phyloP scores from a whole-genome alignment of 1,140 invertebrate species.

The Pectinophora gossypiella region DNA sequence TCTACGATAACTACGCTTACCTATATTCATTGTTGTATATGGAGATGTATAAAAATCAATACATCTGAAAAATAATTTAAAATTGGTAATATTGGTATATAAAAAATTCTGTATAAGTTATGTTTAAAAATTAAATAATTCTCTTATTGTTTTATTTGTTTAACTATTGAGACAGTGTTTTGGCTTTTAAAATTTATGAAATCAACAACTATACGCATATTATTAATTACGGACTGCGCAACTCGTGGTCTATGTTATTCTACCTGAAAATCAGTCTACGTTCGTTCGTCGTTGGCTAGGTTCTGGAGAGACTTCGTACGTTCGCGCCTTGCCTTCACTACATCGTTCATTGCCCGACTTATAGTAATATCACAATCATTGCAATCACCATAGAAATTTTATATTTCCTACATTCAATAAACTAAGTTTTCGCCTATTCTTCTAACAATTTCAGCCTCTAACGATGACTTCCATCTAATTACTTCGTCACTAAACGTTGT shows the following conservation, averaged over 20 bases:
- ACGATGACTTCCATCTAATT: not conserved
- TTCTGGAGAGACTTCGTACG: slow-evolving; percentile 37
- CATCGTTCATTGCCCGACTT: slow-evolving; percentile 36
- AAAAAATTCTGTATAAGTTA: slow-evolving; percentile 70
- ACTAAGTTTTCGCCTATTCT: slow-evolving; percentile 7
- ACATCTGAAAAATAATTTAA: slow-evolving; percentile 74
- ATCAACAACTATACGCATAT: slow-evolving; percentile 55
- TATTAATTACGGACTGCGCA: slow-evolving; percentile 62
- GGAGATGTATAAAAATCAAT: slow-evolving; percentile 73
- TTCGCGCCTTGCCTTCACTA: slow-evolving; percentile 8
- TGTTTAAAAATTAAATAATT: slow-evolving; percentile 73
- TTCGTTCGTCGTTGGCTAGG: slow-evolving; percentile 56
- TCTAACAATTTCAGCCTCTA: not conserved
- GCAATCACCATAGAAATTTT: slow-evolving; percentile 40
- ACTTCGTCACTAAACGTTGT: not conserved
- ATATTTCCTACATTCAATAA: slow-evolving; percentile 24
- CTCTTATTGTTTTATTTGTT: slow-evolving; percentile 66
- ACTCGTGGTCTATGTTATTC: slow-evolving; percentile 63
- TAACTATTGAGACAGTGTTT: slow-evolving; percentile 66
- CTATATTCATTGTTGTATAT: slow-evolving; percentile 71
- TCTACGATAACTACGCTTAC: slow-evolving; percentile 70
- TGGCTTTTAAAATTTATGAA: slow-evolving; percentile 61
- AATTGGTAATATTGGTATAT: slow-evolving; percentile 65
- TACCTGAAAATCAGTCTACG: slow-evolving; percentile 71
- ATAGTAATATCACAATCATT: slow-evolving; percentile 71